Evolutionary conservation across 2,113 vertebrate genomes (phyloP).

Genomic region (Oxyura jamaicensis): DNA sequence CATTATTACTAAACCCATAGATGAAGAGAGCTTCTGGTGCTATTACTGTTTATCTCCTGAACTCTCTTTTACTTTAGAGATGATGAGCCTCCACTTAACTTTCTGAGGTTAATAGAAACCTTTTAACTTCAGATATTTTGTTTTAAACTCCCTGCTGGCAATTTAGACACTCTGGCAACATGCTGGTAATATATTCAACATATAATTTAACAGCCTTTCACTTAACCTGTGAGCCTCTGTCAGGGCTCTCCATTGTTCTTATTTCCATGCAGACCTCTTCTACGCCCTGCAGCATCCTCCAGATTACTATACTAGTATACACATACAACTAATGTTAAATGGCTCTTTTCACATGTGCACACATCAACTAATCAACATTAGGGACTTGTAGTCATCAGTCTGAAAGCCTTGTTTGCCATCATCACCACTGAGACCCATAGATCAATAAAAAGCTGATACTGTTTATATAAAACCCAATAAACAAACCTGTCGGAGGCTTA

Average conservation of each 20-base stretch:
- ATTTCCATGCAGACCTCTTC: constrained; percentile 1
- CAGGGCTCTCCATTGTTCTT: neutral
- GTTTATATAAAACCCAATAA: constrained; percentile 64
- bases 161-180: neutral
- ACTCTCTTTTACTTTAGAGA: neutral
- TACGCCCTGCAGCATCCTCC: constrained; percentile 28
- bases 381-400: constrained; percentile 16
- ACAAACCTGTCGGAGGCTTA: constrained; percentile 35
- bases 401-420: constrained; percentile 49
- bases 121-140: neutral
- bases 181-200: neutral
- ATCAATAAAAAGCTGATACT: constrained; percentile 64
- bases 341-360: constrained; percentile 1
- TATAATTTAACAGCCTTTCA: constrained; percentile 9
- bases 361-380: constrained; percentile 4
- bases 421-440: constrained; percentile 28
- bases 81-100: neutral
- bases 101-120: neutral
- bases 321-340: neutral
- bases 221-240: constrained; percentile 24
- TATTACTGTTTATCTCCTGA: neutral
- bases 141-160: neutral
- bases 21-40: neutral
- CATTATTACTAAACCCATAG: neutral
- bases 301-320: neutral